These are phyloP conservation scores for Cryptomyrus ogoouensis DNA, from an alignment of 2,113 vertebrate genomes.

Conservation along the genomic window DNA sequence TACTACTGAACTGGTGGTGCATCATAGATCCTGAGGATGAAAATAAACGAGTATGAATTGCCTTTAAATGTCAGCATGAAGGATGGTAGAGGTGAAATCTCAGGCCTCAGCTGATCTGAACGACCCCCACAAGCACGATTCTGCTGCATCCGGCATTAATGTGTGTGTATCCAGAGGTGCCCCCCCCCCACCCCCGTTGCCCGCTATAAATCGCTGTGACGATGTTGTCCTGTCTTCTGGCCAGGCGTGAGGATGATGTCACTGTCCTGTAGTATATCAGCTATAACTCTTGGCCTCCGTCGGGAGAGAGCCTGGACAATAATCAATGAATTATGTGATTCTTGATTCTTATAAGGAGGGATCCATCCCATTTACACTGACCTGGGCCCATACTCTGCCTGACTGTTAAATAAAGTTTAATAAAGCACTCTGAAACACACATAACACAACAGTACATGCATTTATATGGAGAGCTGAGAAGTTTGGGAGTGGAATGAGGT, in stretches of 20 bases:
- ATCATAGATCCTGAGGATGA: neutral
- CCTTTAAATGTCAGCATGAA: neutral
- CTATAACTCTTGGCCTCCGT: constrained; percentile 35
- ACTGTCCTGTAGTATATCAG: constrained; percentile 35
- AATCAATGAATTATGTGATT: constrained; percentile 23
- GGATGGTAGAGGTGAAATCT: neutral
- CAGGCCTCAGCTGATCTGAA: neutral
- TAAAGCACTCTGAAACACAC: neutral
- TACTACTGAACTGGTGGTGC: neutral
- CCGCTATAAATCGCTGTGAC: constrained; percentile 23
- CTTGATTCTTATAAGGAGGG: constrained; percentile 2
- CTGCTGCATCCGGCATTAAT: neutral
- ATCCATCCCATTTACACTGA: constrained; percentile 23
- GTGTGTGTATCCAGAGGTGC: neutral
- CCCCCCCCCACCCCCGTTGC: neutral
- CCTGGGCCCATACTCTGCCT: neutral
- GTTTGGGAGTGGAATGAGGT: neutral
- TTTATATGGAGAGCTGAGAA: neutral
- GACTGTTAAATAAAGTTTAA: neutral
- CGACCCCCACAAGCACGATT: neutral
- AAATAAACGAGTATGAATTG: neutral
- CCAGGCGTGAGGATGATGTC: constrained; percentile 40
- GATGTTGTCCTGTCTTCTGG: constrained; percentile 36
- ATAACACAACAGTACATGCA: neutral
- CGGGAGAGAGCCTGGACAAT: constrained; percentile 36